Base-by-base conservation (phyloP, 1,140 invertebrate genomes). In the Drosophila nannoptera region DNA sequence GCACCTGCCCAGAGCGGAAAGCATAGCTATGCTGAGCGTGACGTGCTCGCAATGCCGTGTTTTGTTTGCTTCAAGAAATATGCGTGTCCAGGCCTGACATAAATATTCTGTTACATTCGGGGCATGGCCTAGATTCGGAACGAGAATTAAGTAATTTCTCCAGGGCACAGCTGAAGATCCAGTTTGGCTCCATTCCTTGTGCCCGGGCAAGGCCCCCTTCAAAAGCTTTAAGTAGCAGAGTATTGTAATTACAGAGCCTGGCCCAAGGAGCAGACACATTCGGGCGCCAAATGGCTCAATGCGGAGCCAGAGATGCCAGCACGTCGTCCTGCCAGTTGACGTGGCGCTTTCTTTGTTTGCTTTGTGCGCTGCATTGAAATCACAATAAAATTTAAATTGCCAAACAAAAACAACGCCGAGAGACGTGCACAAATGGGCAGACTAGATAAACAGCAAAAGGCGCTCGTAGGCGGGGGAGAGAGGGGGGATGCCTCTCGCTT, bases 301-400 rank as follows among this genome's bases (percentile, higher is more conserved):
- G 77, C 53, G 60, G 50, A 40, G 29, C 7, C 38, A 22, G 43
- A 50, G 56, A 70, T 75, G 64, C 55, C 69, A 49, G 42, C 69
- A 75, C 73, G 64, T 60, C 73, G 64, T 60, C 63, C 35, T 22
- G 33, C 42, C 50, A 14, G 35, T 66, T 14, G 42, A 11, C 31
- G 9, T 32, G 12, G 14, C 32, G 22, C 22, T 3, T 22, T 22
- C 43, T 54, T 54, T 75, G 78, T 81, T 81, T 80, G 56, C 63
- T 81, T 77, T 48, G 43, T 67, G 55, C 50, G 49, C 58, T 55
- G 69, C 72, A 69, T 78, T 76, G 74, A 84, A 83, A 86, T 80
- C 63, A 70, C 69, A 83, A 83, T 86, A 86, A 83, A 84, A 83
- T 84, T 80, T 77, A 80, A 80, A 83, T 86, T 76, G 80, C 81